Evolutionary conservation across 2,888 invertebrate genomes (phyloP), one percentile per base, ranked within the genome.

Genomic region (Thecophora atra): DNA sequence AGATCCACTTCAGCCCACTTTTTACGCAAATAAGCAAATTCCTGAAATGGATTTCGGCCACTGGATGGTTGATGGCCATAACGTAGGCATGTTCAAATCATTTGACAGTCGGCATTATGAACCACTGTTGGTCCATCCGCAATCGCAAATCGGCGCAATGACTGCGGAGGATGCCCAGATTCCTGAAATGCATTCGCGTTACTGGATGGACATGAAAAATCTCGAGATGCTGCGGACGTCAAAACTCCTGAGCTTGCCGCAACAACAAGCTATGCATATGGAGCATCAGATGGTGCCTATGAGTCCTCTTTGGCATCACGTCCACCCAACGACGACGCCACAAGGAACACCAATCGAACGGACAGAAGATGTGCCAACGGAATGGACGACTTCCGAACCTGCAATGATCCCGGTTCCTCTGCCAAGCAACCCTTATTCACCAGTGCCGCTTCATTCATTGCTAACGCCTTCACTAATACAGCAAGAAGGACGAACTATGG

Each of bases 41-140:
- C 70, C 72, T 17, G 58, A 62, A 58, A 42, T 37, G 63, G 52
- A 54, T n/a, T 64, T 63, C 17, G 54, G 71, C 19, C 70, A 56
- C 15, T 71, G 68, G 30, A 62, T 63, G 74, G 24, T 58, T 58
- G 28, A 58, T 58, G 28, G 26, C 13, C 26, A 28, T 28, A 47
- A 47, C 15, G 2, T 1, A 47, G 58, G 28, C 5, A 28, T 58
- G 21, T 21, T 54, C 28, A 58, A 58, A 26, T 28, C 58, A 58
- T 24, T 26, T 15, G 26, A 58, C 5, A 11, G n/a, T 47, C 47
- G 13, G 47, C 47, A 15, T 1, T 17, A 15, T n/a, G 47, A 47
- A 2, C 17, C n/a, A 17, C 4, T 47, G 47, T 6, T 47, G n/a
- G 17, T 47, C 47, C 15, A 47, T 17, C 47, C 4, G 47, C 15